Evolutionary conservation across 2,888 invertebrate genomes (phyloP), one percentile per base, ranked within the genome.

Genomic region (Lamproptera curius): DNA sequence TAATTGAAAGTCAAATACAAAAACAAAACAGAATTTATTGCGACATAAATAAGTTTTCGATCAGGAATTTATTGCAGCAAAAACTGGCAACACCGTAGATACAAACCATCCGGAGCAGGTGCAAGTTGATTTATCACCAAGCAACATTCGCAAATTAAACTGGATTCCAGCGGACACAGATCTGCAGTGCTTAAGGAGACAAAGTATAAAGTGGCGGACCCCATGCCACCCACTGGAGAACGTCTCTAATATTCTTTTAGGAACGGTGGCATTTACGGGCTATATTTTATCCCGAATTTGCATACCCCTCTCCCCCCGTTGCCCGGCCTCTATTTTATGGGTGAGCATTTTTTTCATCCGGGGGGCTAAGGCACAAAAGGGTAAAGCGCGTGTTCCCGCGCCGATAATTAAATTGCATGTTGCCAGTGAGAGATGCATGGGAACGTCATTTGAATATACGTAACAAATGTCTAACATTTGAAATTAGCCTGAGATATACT

Each of bases 241-340:
- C 87, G 88, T 85, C 87, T 88, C 88, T 88, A 88, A 88, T 88
- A 88, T 88, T 88, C 88, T 88, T 88, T 88, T 88, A 87, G 88
- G 88, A 88, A 88, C 88, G 87, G 87, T 87, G 88, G 88, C 88
- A 88, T 88, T 88, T 88, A 88, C 88, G 88, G 88, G 88, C 88
- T 88, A 88, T 88, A 88, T 88, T 88, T 88, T 88, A 88, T 88
- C 88, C 88, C 76, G 88, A 88, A 88, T 88, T 88, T 88, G 88
- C 88, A 88, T 88, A 88, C 88, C 87, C 84, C 83, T 88, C 86
- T 88, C 73, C 82, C 85, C 80, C 80, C 80, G 77, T 83, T 57
- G 84, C 85, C 86, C 85, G 85, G 86, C 84, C 82, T 85, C 85
- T 86, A 83, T 82, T 85, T 85, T 86, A 86, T 86, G 86, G 86